phyloP scores from a whole-genome alignment of 2,113 vertebrate genomes.

The Rhinoderma darwinii region DNA sequence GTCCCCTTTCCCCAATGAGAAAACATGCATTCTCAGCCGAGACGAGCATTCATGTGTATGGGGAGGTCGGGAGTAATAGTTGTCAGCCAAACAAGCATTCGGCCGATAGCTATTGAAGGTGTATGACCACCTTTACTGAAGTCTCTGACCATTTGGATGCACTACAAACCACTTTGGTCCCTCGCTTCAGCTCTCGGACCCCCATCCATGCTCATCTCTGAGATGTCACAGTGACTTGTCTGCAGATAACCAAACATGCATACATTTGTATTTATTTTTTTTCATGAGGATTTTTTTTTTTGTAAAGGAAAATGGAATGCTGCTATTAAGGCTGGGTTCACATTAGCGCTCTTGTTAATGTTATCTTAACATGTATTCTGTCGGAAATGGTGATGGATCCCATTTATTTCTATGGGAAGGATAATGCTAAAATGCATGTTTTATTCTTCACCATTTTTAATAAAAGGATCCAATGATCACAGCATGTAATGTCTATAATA shows the following conservation, averaged over 20 bases:
- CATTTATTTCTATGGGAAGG: neutral
- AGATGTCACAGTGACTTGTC: neutral
- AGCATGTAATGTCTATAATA: neutral
- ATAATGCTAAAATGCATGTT: neutral
- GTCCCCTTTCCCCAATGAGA: too few relatives aligned
- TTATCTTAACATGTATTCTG: neutral
- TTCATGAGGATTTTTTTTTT: neutral
- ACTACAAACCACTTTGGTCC: neutral
- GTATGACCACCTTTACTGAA: too few relatives aligned
- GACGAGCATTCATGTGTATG: too few relatives aligned
- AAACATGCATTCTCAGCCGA: too few relatives aligned
- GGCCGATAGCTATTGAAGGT: too few relatives aligned
- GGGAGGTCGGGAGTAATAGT: too few relatives aligned
- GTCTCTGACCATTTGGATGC: neutral
- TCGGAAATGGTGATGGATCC: neutral
- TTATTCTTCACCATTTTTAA: neutral
- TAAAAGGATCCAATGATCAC: neutral
- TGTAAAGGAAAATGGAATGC: constrained; percentile 13
- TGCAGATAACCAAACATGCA: too few relatives aligned
- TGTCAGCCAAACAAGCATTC: too few relatives aligned
- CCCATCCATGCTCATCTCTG: neutral
- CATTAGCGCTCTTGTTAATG: neutral
- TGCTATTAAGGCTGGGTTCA: constrained; percentile 18
- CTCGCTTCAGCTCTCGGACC: neutral
- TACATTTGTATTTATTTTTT: neutral